These are phyloP conservation scores for Australoheros facetus DNA, from an alignment of 2,797 vertebrate genomes.

Conservation along the genomic window DNA sequence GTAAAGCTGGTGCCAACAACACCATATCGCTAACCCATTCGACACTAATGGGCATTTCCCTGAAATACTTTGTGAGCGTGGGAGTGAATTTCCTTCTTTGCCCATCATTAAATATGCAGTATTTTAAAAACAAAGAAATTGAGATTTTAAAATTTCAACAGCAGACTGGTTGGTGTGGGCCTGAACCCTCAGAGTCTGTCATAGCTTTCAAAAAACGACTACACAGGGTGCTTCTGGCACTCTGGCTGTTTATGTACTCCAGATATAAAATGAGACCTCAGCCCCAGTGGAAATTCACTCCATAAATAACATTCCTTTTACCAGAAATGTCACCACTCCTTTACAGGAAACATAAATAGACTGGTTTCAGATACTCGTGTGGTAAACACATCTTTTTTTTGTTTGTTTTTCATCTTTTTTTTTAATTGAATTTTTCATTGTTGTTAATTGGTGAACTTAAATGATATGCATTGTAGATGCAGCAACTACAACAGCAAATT, in stretches of 20 bases:
- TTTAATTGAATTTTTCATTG: neutral
- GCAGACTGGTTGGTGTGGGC: neutral
- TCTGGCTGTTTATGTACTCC: conserved; percentile 10
- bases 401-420: neutral
- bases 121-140: conserved; percentile 47
- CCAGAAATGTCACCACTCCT: neutral
- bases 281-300: neutral
- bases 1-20: neutral
- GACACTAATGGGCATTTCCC: conserved; percentile 1
- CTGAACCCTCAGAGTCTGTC: conserved; percentile 1
- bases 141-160: conserved; percentile 60
- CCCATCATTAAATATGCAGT: conserved; percentile 52
- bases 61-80: neutral
- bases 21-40: neutral
- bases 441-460: neutral
- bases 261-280: conserved; percentile 16
- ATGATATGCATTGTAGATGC: neutral
- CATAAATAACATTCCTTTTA: conserved; percentile 3
- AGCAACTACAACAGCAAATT: neutral
- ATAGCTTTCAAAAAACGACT: conserved; percentile 11
- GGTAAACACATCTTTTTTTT: neutral
- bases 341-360: neutral
- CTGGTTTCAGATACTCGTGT: neutral
- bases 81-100: neutral
- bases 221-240: neutral